phyloP scores from a whole-genome alignment of 2,797 vertebrate species.

The Mormyrops attenuatus region DNA sequence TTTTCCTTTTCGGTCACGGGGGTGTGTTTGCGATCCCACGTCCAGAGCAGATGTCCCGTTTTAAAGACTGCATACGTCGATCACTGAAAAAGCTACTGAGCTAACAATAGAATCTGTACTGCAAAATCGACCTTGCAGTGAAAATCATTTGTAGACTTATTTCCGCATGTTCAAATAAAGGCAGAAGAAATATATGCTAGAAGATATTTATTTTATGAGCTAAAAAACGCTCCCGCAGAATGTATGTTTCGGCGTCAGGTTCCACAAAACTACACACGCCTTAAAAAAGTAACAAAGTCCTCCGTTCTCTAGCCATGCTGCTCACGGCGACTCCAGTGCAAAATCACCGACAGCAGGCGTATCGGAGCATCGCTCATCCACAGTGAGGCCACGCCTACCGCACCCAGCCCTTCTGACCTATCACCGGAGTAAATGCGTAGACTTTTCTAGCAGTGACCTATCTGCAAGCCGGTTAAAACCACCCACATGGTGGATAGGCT shows the following conservation, averaged over 20 bases:
- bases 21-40: neutral
- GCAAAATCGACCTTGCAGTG: neutral
- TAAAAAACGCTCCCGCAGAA: neutral
- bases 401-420: conserved; percentile 55
- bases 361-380: conserved; percentile 36
- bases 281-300: conserved; percentile 15
- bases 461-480: conserved; percentile 23
- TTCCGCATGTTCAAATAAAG: neutral
- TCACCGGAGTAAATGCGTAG: conserved; percentile 27
- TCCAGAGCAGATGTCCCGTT: conserved; percentile 16
- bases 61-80: conserved; percentile 10
- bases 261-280: conserved; percentile 10
- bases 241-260: neutral
- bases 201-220: neutral
- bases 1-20: conserved; percentile 10
- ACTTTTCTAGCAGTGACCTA: conserved; percentile 42
- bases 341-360: neutral
- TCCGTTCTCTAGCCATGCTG: neutral
- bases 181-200: neutral
- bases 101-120: conserved; percentile 19
- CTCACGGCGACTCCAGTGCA: neutral
- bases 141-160: neutral
- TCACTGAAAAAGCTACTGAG: neutral
- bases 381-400: conserved; percentile 45
- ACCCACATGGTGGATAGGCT: conserved; percentile 38